phyloP scores from a whole-genome alignment of 1,140 invertebrate genomes.

The Leptopilina clavipes region DNA sequence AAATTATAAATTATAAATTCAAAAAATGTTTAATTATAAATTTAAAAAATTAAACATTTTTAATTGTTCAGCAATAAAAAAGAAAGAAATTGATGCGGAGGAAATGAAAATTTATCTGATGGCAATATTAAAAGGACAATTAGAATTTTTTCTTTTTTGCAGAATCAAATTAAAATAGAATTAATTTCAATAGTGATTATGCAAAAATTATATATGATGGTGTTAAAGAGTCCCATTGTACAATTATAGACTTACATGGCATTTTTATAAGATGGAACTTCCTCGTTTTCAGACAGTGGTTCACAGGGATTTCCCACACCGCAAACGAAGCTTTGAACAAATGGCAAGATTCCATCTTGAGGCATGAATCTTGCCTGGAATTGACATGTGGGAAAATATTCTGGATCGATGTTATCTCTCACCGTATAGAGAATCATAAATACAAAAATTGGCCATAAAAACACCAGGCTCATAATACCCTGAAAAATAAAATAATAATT shows the following conservation, averaged over 20 bases:
- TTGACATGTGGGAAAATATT: slow-evolving; percentile 77
- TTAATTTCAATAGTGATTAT: slow-evolving; percentile 27
- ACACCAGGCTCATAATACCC: slow-evolving; percentile 74
- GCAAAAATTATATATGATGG: neutral
- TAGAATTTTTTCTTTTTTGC: slow-evolving; percentile 24
- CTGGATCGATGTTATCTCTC: slow-evolving; percentile 74
- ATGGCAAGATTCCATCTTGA: slow-evolving; percentile 77
- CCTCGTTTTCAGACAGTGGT: slow-evolving; percentile 75
- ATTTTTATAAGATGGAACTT: slow-evolving; percentile 78
- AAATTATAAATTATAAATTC: too few species aligned
- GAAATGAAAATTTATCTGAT: too few species aligned
- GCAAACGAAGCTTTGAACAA: slow-evolving; percentile 81
- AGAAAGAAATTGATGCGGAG: too few species aligned
- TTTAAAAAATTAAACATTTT: too few species aligned
- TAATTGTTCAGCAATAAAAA: too few species aligned
- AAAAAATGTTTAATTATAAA: too few species aligned
- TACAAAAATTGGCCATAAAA: slow-evolving; percentile 75
- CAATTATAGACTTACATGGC: slow-evolving; percentile 75
- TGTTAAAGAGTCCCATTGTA: neutral
- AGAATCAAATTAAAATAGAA: slow-evolving; percentile 16
- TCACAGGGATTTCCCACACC: slow-evolving; percentile 79
- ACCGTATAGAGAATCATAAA: slow-evolving; percentile 76
- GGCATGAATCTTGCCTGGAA: slow-evolving; percentile 79
- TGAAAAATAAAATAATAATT: slow-evolving; percentile 59
- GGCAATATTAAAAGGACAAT: neutral